phyloP scores from a whole-genome alignment of 2,113 vertebrate genomes.

The Balaenoptera acutorostrata region DNA sequence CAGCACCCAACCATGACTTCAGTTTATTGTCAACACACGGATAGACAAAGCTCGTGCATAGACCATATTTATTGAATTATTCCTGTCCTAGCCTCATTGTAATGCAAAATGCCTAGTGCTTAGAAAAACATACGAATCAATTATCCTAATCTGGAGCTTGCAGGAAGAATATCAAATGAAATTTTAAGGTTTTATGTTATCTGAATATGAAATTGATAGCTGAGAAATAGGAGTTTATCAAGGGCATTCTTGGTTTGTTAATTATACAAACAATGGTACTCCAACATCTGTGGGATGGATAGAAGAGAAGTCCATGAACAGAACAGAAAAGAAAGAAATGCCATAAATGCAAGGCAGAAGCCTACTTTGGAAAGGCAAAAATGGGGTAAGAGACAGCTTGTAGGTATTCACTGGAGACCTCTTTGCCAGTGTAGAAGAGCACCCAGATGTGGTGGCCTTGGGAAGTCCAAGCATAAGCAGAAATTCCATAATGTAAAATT shows the following conservation, averaged over 20 bases:
- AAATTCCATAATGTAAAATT: background rate
- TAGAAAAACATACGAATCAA: constrained; percentile 51
- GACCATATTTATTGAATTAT: constrained; percentile 68
- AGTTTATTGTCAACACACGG: constrained; percentile 36
- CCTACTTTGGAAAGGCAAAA: background rate
- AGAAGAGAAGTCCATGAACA: background rate
- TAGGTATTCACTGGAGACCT: background rate
- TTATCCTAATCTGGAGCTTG: constrained; percentile 55
- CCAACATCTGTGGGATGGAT: background rate
- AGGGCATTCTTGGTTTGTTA: constrained; percentile 4
- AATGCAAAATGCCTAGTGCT: constrained; percentile 62
- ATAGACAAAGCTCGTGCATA: constrained; percentile 38
- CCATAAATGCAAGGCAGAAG: background rate
- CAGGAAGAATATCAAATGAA: constrained; percentile 57
- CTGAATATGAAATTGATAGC: constrained; percentile 28
- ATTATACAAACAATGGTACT: background rate
- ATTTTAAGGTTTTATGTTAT: constrained; percentile 55
- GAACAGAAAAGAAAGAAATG: background rate
- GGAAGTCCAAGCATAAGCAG: background rate
- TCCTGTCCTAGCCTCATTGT: constrained; percentile 60
- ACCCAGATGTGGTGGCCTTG: background rate
- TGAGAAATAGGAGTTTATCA: constrained; percentile 14
- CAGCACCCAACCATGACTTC: background rate
- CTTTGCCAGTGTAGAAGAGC: background rate
- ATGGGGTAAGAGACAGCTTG: background rate